Conservation (phyloP, 2,113 vertebrate genomes). For the Mastomys natalensis region DNA sequence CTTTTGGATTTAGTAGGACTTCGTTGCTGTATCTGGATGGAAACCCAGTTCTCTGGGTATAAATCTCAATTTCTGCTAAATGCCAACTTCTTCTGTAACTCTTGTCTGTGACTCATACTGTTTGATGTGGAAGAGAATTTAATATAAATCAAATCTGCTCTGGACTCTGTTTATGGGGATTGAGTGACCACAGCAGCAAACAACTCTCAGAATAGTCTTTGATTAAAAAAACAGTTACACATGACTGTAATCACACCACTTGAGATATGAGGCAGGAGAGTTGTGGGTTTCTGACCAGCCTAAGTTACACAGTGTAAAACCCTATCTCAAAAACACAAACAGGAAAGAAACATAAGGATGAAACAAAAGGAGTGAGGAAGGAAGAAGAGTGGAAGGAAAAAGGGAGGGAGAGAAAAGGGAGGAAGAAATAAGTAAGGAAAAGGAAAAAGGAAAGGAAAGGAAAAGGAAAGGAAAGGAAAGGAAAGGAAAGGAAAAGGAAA, state of each 20-base stretch:
- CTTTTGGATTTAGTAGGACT: neutral
- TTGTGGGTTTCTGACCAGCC: neutral
- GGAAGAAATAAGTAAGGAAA: neutral
- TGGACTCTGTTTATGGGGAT: neutral
- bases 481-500: no score
- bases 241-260: neutral
- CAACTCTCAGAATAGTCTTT: neutral
- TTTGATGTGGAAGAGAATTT: constrained; percentile 18
- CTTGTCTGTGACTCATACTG: neutral
- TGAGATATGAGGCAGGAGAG: neutral
- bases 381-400: neutral
- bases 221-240: neutral
- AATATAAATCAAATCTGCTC: neutral
- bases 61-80: neutral
- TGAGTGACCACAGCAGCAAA: neutral
- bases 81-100: neutral
- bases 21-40: neutral
- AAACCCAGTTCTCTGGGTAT: neutral
- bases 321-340: neutral
- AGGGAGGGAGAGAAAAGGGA: rapidly evolving
- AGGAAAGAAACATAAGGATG: neutral
- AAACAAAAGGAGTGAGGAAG: neutral
- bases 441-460: neutral
- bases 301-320: neutral
- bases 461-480: no score